Base-by-base conservation (phyloP, 2,888 invertebrate genomes). In the Odontocolon sp. region DNA sequence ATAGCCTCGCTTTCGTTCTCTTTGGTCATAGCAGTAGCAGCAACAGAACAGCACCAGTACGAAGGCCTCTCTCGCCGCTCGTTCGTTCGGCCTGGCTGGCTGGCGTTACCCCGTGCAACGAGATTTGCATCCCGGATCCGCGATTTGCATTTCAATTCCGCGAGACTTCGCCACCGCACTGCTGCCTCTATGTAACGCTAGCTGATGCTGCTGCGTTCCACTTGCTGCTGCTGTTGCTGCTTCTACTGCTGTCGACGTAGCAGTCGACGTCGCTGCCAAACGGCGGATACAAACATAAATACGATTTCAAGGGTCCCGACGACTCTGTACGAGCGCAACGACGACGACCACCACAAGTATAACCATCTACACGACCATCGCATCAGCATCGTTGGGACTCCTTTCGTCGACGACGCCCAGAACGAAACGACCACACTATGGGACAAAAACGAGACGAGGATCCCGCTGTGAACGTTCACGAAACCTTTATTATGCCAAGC, bases 131-230 rank as follows among this genome's bases (percentile, higher is more conserved):
- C 87, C 85, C 85, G 88, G 86, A 89, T 89, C 86, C 85, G 81
- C 85, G 87, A 90, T 90, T 90, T 90, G 90, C 90, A 90, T 90
- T 90, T 90, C 90, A 89, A 89, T 90, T 90, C 87, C 86, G 80
- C 87, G 84, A 85, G 86, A 86, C 85, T 87, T 85, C 85, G 84
- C 84, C 82, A 82, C 85, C 78, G 78, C 80, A n/a, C n/a, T n/a
- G n/a, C n/a, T n/a, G 52, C 45, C 9, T 3, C 11, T n/a, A n/a
- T n/a, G n/a, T n/a, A n/a, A 14, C 11, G 28, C 40, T 38, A 50
- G 45, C 72, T 36, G 38, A 57, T 64, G 64, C 56, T 59, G 16
- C 81, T 64, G 54, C 67, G 64, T 64, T 69, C 50, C 64, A n/a
- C n/a, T n/a, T 67, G 67, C n/a, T 45, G 66, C 59, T 57, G 45